Percentiles rank a stretch among this genome's conserved stretches.
Evolutionary conservation across 1,140 invertebrate species (phyloP).

Genomic region (Leptinotarsa undecemlineata): DNA sequence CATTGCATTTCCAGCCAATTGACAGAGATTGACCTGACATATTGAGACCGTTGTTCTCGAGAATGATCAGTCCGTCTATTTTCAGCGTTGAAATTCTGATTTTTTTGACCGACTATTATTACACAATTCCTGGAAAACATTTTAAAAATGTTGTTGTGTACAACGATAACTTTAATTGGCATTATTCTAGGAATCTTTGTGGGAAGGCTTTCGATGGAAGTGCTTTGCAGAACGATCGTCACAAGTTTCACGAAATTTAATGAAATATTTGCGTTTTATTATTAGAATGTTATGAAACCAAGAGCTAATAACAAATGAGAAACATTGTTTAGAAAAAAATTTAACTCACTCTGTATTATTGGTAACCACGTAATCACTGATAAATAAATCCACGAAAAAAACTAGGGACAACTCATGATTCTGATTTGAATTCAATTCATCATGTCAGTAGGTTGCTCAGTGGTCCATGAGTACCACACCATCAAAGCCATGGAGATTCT

Average conservation of each 20-base stretch:
- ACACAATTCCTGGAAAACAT: background rate
- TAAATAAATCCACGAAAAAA: no score
- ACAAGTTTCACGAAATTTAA: background rate
- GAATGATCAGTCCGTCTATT: background rate
- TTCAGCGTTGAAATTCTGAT: background rate
- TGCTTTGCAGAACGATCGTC: background rate
- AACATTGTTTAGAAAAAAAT: no score
- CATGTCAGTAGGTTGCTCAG: no score
- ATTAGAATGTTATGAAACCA: background rate
- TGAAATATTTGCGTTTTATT: background rate
- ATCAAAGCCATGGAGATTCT: no score
- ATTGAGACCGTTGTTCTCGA: background rate
- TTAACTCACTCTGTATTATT: no score
- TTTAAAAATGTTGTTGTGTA: background rate
- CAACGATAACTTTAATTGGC: background rate
- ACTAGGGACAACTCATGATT: no score
- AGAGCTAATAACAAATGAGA: no score
- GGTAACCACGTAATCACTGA: no score
- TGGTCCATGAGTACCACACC: no score
- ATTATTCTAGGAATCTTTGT: conserved; percentile 1
- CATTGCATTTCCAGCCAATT: no score
- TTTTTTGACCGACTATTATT: background rate
- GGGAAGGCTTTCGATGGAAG: background rate
- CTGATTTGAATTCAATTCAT: no score
- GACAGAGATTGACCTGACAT: no score